Base-by-base conservation (phyloP, 2,797 vertebrate species). In the Erethizon dorsatum region DNA sequence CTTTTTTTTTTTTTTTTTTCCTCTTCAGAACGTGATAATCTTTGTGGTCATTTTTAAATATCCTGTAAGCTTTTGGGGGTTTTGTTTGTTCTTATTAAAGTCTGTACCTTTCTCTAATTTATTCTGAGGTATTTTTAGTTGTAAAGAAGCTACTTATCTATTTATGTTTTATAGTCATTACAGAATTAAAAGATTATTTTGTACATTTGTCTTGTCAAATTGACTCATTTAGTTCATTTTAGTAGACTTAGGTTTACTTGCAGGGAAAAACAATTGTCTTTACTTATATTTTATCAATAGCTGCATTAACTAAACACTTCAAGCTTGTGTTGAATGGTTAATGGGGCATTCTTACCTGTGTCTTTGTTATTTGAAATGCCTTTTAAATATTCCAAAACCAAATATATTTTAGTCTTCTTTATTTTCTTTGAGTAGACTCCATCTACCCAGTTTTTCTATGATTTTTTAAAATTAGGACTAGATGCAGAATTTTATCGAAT, bases 311-410 rank as follows among this genome's bases (percentile, higher is more conserved):
- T 92, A 63, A 88, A 94, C 61, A 52, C 57, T 92, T 41, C 2
- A 85, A 91, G 50, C 20, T 47, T 59, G 2, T 87, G 14, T 88
- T 87, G 47, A 75, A 41, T 73, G 17, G 2, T 52, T 93, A 47
- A 11, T 26, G 41, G 31, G 17, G 6, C 4, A 85, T 67, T n/a
- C 5, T 54, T 83, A 9, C 24, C n/a, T 88, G 15, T 57, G 96
- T 1, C 63, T 89, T 63, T 57, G 50, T 92, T 63, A 92, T n/a
- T 37, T 97, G 50, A 96, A 95, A 47, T 94, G 24, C 61, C 31
- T 71, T 75, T 78, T 52, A 89, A 83, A 4, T 47, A 77, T 96
- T 94, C 83, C 12, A 57, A 41, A 5, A 87, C 31, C 4, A 93
- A 63, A 59, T 87, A 54, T 56, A 41, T 90, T 90, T 86, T 85